These are phyloP conservation scores for Oxyteleia sp. DNA, from an alignment of 2,888 invertebrate genomes.

Conservation along the genomic window DNA sequence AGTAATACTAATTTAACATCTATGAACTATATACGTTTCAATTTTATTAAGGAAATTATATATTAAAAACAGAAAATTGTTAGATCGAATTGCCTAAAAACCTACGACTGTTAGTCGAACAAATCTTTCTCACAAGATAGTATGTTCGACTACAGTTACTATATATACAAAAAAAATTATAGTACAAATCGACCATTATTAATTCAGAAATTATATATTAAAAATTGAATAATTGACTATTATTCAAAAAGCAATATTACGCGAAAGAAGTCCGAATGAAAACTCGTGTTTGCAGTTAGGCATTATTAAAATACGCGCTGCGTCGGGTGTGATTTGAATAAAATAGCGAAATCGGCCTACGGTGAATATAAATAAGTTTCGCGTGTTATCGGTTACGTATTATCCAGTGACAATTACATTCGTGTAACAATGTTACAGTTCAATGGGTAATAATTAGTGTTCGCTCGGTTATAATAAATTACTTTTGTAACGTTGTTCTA, in stretches of 20 bases:
- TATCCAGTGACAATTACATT: slow-evolving; percentile 64
- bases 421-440: slow-evolving; percentile 67
- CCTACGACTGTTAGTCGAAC: too few species aligned
- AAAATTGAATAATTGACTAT: too few species aligned
- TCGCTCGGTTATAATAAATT: slow-evolving; percentile 66
- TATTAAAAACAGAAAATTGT: too few species aligned
- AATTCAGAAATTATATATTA: too few species aligned
- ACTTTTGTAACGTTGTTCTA: slow-evolving; percentile 58
- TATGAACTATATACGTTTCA: too few species aligned
- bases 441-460: slow-evolving; percentile 62
- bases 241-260: neutral
- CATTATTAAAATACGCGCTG: slow-evolving; percentile 46
- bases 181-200: too few species aligned
- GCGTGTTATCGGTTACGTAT: slow-evolving; percentile 61
- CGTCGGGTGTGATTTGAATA: slow-evolving; percentile 58
- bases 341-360: slow-evolving; percentile 55
- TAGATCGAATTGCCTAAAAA: too few species aligned
- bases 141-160: too few species aligned
- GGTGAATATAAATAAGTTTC: slow-evolving; percentile 67
- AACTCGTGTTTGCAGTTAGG: slow-evolving; percentile 32
- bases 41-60: too few species aligned
- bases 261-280: neutral
- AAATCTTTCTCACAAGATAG: too few species aligned
- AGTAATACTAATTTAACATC: too few species aligned
- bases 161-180: too few species aligned